These are phyloP conservation scores for Phortica magna DNA, from an alignment of 2,888 invertebrate species.

Conservation along the genomic window DNA sequence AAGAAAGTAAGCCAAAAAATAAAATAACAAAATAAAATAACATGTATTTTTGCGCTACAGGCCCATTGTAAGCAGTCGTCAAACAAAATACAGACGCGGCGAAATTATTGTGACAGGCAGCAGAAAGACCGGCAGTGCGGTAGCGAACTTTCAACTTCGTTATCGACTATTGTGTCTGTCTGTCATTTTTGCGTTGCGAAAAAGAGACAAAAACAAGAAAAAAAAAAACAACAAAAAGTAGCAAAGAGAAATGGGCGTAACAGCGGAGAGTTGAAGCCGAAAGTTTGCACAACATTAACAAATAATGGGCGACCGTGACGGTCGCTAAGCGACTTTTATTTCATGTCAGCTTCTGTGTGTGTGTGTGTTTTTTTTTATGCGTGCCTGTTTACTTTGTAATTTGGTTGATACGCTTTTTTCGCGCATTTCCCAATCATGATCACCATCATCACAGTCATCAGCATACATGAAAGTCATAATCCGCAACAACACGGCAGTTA, in stretches of 20 bases:
- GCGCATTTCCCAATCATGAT: background rate
- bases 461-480: constrained; percentile 19
- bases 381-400: constrained; percentile 8
- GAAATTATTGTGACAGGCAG: constrained; percentile 2
- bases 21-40: constrained; percentile 15
- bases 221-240: constrained; percentile 1
- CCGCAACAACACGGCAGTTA: constrained; percentile 31
- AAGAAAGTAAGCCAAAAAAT: background rate
- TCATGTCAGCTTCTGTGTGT: background rate
- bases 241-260: constrained; percentile 11
- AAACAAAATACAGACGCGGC: background rate
- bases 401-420: constrained; percentile 1
- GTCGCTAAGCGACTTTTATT: background rate
- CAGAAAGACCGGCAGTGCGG: too few relatives aligned
- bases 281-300: constrained; percentile 23
- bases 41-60: background rate
- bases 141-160: background rate
- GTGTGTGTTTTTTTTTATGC: background rate
- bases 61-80: constrained; percentile 10
- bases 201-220: background rate
- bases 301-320: constrained; percentile 18
- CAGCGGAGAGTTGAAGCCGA: constrained; percentile 10
- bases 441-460: background rate
- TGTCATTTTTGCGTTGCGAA: too few relatives aligned
- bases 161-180: background rate